Base-by-base conservation (phyloP, 2,113 vertebrate genomes). In the Grus americana region DNA sequence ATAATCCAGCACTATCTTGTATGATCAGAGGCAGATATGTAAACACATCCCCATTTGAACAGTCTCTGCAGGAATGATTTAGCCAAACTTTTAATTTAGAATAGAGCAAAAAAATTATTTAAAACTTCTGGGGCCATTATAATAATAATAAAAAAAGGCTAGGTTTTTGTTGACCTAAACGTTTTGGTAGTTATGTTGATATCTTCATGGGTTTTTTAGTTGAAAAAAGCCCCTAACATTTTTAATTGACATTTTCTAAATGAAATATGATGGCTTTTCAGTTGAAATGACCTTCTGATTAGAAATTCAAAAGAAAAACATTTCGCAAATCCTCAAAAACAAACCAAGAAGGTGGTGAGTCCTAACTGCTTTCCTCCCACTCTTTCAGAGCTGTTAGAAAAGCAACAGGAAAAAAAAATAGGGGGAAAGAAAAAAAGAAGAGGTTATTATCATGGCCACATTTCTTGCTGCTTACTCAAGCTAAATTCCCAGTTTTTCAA, bases 321-420 rank as follows among this genome's bases (percentile, higher is more conserved):
- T 96, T 90, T 94, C 65, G 42, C 70, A 79, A 85, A 52, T 79
- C 61, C 61, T 75, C 80, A 92, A 90, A 95, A 96, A 75, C 61
- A 95, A 95, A 44, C 38, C 18, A 75, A 72, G 93, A 95, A 95
- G 14, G 40, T 81, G 47, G 24, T 36, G 34, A 93, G 78, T 82
- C 78, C 70, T 95, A 87, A 61, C 15, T 10, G 52, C 66, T 95
- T 95, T 90, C 80, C 62, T 96, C 89, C 87, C 66, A 87, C 84
- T 90, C 84, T 57, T 95, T 90, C 87, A 75, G 84, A 90, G 49
- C 89, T 95, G 93, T 96, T 80, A 96, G 87, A 94, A 96, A 94
- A 82, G 23, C 84, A 93, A 68, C 78, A 36, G 62, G 57, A 26
- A 87, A 88, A 82, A 88, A 90, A 90, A 57, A 24, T 6, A 12